Evolutionary conservation across 2,113 vertebrate species (phyloP), one percentile per base, ranked within the genome.

Genomic region (Willisornis vidua): DNA sequence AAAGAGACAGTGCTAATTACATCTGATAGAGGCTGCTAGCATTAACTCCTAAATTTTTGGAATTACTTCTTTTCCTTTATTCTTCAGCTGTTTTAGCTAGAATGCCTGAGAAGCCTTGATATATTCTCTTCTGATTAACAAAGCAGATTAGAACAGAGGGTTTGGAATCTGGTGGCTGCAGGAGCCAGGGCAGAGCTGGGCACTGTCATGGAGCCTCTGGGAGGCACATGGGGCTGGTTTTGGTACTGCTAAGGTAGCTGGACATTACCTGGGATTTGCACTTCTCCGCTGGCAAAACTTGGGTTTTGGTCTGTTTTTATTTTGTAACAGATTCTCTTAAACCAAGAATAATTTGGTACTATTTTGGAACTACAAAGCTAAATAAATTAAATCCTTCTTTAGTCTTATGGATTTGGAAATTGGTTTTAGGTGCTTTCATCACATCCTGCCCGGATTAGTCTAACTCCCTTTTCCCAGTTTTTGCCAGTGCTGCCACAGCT

Each of bases 351-450:
- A 93, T 90, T 81, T 61, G 49, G 25, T 80, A 67, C 88, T 54
- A 94, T 96, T 93, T 94, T 57, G 83, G 80, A 89, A 87, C 89
- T 58, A 66, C 57, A 85, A 62, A 90, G 45, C 57, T 89, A 65
- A 65, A 86, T 57, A 79, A 94, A 95, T 91, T 66, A 89, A 97
- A 76, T 94, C 74, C 66, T 65, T 7, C 75, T 74, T 88, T 12
- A 89, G 45, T 86, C 65, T 70, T 75, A 41, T 1, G 33, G 82
- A 59, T 96, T 65, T 94, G 75, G 79, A 91, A 96, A 94, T 95
- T 52, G 57, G 81, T 92, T 97, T 96, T 93, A 68, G 77, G 41
- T 93, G 49, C 82, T 95, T 97, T 70, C 22, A 9, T 82, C 25
- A 29, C 57, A 90, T 94, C 77, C 48, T 76, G 76, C 79, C 85